Evolutionary conservation across 2,113 vertebrate species (phyloP).

Genomic region (Podarcis raffonei): DNA sequence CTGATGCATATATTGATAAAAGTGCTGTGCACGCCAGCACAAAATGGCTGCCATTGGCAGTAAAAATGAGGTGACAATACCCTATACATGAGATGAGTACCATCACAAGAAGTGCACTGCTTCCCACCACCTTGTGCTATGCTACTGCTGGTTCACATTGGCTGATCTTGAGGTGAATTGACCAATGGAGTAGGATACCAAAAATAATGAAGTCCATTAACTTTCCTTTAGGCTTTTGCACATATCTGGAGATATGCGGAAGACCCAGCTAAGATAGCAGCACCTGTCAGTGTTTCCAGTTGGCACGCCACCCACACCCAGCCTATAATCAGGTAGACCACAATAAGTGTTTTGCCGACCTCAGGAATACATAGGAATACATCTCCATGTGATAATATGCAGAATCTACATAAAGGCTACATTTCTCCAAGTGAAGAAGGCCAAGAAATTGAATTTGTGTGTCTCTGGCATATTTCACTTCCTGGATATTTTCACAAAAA

Average conservation of each 20-base stretch:
- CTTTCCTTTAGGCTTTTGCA: neutral
- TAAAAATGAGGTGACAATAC: too few species aligned
- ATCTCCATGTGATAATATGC: neutral
- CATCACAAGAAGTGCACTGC: too few species aligned
- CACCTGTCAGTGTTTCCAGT: too few species aligned
- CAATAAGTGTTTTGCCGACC: neutral
- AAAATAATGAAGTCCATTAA: neutral
- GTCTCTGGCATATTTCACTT: neutral
- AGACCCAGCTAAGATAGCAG: too few species aligned
- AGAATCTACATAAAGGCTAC: constrained; percentile 1
- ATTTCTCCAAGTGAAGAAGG: constrained; percentile 15
- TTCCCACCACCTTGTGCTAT: neutral
- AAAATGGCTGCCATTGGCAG: too few species aligned
- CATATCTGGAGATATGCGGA: neutral
- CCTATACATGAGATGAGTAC: too few species aligned
- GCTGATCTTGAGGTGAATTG: neutral
- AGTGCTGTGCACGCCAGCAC: too few species aligned
- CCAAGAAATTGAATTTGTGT: constrained; percentile 40
- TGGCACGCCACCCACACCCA: too few species aligned
- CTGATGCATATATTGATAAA: too few species aligned
- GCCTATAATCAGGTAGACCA: neutral
- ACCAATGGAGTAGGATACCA: too few species aligned
- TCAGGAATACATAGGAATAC: neutral
- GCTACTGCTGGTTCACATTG: neutral
- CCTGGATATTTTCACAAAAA: too few species aligned